Conservation (phyloP, 2,888 invertebrate species). For the Diloba caeruleocephala region DNA sequence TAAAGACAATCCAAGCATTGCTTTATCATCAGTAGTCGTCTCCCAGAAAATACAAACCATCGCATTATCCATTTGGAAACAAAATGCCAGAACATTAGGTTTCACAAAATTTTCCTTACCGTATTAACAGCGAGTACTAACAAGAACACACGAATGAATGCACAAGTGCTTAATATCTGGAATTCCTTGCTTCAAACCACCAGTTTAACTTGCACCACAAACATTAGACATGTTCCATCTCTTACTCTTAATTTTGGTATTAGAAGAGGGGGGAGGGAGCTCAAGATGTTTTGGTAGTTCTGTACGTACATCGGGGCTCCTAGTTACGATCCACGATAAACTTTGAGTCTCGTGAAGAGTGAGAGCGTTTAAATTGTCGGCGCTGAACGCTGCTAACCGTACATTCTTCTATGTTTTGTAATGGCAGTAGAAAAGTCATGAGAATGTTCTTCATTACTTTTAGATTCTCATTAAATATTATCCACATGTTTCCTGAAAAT, state of each 20-base stretch:
- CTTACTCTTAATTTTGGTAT: conserved; percentile 29
- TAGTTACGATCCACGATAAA: conserved; percentile 86
- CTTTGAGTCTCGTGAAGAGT: conserved; percentile 83
- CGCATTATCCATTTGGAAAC: conserved; percentile 51
- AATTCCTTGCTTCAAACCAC: conserved; percentile 75
- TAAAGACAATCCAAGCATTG: conserved; percentile 36
- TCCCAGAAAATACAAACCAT: conserved; percentile 39
- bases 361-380: conserved; percentile 86
- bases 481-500: conserved; percentile 6
- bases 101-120: conserved; percentile 76
- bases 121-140: conserved; percentile 75
- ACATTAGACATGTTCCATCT: conserved; percentile 41
- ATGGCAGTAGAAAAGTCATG: conserved; percentile 63
- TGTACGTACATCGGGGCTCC: conserved; percentile 68
- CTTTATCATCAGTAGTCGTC: conserved; percentile 35
- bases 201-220: conserved; percentile 61
- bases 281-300: conserved; percentile 65
- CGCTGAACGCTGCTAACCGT: conserved; percentile 80
- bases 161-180: conserved; percentile 83
- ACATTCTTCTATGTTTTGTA: conserved; percentile 78
- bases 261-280: conserved; percentile 55
- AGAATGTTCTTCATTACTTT: conserved; percentile 28
- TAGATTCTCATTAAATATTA: conserved; percentile 21
- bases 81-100: conserved; percentile 58
- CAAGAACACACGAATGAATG: conserved; percentile 77